Evolutionary conservation across 2,113 vertebrate species (phyloP).

Genomic region (Vicugna pacos): DNA sequence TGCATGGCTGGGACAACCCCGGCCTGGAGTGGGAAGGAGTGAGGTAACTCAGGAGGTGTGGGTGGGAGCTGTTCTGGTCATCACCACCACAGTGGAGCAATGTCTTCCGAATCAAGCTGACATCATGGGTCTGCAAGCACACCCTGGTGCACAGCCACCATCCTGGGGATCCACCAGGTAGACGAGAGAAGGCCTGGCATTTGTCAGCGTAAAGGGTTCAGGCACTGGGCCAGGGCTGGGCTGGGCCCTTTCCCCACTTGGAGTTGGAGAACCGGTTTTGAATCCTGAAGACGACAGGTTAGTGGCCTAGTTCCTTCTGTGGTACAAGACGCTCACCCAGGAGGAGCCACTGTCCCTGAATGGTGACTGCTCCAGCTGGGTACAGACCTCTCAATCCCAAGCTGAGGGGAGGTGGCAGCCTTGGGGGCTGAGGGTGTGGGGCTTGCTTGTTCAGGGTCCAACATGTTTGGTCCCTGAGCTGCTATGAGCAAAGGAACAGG

Average conservation of each 20-base stretch:
- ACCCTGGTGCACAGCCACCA: not conserved
- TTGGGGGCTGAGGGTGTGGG: not conserved
- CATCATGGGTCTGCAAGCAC: not conserved
- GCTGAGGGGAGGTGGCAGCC: fast-evolving
- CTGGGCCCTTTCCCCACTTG: not conserved
- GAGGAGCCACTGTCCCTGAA: not conserved
- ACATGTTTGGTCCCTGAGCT: not conserved
- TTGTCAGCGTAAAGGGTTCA: not conserved
- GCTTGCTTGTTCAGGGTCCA: not conserved
- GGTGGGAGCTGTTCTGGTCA: not conserved
- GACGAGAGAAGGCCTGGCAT: not conserved
- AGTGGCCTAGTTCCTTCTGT: not conserved
- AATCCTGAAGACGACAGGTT: not conserved
- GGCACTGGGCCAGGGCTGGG: not conserved
- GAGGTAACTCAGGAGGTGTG: not conserved
- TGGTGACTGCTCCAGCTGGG: not conserved
- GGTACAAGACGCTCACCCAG: not conserved
- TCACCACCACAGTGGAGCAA: not conserved
- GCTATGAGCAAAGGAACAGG: not conserved
- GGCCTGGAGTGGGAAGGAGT: not conserved
- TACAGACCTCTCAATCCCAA: not conserved
- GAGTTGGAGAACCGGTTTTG: not conserved
- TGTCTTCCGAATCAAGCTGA: not conserved
- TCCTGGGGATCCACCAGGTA: not conserved
- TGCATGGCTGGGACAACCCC: not conserved